phyloP scores from a whole-genome alignment of 2,888 invertebrate species.

The Sphaerophoria taeniata region DNA sequence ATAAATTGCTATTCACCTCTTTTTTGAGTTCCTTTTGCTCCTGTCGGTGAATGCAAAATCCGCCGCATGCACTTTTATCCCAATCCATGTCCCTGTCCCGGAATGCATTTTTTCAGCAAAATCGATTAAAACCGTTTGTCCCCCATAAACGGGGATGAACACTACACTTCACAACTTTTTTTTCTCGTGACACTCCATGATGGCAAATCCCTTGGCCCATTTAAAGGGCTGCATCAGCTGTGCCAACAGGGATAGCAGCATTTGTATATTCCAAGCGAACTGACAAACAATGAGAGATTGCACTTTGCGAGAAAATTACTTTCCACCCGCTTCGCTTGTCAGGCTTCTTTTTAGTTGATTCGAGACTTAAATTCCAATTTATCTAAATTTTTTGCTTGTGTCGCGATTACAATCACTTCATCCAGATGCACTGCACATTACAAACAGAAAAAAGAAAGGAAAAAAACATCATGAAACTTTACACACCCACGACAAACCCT shows the following conservation, averaged over 20 bases:
- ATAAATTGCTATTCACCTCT: constrained; percentile 64
- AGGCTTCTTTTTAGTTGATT: background rate
- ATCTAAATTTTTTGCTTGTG: constrained; percentile 9
- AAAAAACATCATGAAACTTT: constrained; percentile 10
- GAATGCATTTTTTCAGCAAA: constrained; percentile 35
- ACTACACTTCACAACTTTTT: constrained; percentile 41
- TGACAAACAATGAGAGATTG: constrained; percentile 20
- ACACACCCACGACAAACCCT: constrained; percentile 28
- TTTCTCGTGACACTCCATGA: constrained; percentile 53
- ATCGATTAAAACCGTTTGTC: constrained; percentile 44
- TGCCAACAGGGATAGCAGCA: constrained; percentile 7
- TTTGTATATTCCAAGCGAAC: background rate
- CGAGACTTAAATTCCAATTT: constrained; percentile 31
- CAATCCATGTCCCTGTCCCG: constrained; percentile 53
- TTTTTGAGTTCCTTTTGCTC: constrained; percentile 34
- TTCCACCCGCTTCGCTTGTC: background rate
- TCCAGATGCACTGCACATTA: constrained; percentile 22
- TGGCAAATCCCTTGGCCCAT: constrained; percentile 36
- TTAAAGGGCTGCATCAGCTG: constrained; percentile 25
- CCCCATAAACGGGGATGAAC: constrained; percentile 1
- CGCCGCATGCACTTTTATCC: constrained; percentile 24
- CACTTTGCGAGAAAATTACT: constrained; percentile 40
- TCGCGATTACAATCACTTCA: constrained; percentile 37
- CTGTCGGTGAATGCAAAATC: constrained; percentile 31
- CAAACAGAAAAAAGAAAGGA: background rate